A percentile compares a stretch with the other conserved stretches of the same genome.
Conservation (phyloP, 2,888 invertebrate species). For the Fragum whitleyi region DNA sequence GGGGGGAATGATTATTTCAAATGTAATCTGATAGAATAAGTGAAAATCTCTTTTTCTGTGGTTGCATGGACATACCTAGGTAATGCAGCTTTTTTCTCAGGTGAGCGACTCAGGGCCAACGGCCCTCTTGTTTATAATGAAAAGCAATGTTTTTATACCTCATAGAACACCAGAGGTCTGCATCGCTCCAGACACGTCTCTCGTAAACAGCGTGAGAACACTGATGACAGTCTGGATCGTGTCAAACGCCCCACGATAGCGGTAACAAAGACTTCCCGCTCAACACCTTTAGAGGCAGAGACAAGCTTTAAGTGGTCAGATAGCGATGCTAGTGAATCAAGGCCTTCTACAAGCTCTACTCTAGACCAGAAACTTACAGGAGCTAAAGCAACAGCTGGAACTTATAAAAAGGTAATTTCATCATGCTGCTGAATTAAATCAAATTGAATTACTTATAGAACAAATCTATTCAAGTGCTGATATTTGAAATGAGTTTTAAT, state of each 20-base stretch:
- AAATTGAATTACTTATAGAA: no score
- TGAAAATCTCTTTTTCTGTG: no score
- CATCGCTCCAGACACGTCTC: constrained; percentile 58
- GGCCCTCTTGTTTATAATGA: no score
- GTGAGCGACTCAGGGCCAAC: no score
- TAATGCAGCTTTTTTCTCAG: no score
- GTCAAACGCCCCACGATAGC: constrained; percentile 35
- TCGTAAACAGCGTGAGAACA: constrained; percentile 47
- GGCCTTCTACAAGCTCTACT: constrained; percentile 59
- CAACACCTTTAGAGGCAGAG: constrained; percentile 71
- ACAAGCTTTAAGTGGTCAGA: constrained; percentile 77
- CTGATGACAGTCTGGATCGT: constrained; percentile 48
- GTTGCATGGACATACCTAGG: no score
- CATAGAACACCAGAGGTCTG: constrained; percentile 31
- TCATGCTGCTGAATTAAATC: no score
- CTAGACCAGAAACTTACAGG: constrained; percentile 45
- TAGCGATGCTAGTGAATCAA: constrained; percentile 46
- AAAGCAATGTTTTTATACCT: no score
- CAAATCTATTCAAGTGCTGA: no score
- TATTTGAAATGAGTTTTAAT: no score
- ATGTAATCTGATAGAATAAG: no score
- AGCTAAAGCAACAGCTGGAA: constrained; percentile 27
- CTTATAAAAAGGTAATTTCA: constrained; percentile 25
- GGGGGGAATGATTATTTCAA: no score
- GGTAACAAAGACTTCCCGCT: constrained; percentile 44